A percentile compares a stretch with the other conserved stretches of the same genome.
Conservation (phyloP, 2,113 vertebrate species). For the Sylvilagus bachmani region DNA sequence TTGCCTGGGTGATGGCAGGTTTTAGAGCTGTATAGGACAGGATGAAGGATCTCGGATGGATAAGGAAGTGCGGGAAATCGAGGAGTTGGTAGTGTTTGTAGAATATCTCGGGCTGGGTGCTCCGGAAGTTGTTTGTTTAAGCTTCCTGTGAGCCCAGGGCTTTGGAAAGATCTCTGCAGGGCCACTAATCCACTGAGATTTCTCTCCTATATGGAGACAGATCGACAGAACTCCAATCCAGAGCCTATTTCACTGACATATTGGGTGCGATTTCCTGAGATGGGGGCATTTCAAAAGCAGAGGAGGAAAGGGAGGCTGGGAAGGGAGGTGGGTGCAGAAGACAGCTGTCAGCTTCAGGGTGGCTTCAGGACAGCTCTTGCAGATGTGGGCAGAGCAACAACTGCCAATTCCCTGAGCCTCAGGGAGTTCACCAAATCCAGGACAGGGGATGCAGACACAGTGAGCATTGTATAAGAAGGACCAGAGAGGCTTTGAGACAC, state of each 20-base stretch:
- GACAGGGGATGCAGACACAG: background rate
- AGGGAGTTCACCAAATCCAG: background rate
- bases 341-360: conserved; percentile 45
- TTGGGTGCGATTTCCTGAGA: background rate
- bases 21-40: background rate
- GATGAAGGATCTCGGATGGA: background rate
- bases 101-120: background rate
- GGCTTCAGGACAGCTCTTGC: conserved; percentile 17
- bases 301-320: conserved; percentile 18
- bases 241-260: conserved; percentile 68
- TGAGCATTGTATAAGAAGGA: background rate
- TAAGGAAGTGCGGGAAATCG: background rate
- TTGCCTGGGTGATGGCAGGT: background rate
- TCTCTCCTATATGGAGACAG: conserved; percentile 34
- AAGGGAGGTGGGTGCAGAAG: background rate
- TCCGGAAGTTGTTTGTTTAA: background rate
- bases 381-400: conserved; percentile 60
- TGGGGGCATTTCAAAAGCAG: conserved; percentile 48
- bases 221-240: conserved; percentile 21
- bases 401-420: background rate
- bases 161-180: background rate
- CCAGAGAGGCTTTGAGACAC: background rate
- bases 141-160: background rate
- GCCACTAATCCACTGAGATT: background rate
- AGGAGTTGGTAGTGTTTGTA: background rate